These are phyloP conservation scores for Pecten maximus DNA, from an alignment of 2,888 invertebrate species.

Conservation along the genomic window DNA sequence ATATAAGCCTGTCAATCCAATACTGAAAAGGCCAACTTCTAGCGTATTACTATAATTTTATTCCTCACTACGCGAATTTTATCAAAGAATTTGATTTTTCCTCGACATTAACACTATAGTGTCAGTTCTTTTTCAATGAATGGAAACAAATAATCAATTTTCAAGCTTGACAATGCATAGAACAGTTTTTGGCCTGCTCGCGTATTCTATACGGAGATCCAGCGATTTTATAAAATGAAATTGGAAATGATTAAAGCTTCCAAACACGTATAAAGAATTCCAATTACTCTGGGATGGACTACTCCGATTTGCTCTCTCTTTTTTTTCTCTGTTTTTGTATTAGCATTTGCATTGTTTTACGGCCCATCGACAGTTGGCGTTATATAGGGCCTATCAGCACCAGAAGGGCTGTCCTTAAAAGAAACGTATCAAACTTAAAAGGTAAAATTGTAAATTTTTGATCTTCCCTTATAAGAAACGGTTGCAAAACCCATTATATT, in stretches of 20 bases:
- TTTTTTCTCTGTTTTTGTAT: neutral
- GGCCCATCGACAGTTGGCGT: too few species aligned
- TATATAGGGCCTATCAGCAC: too few species aligned
- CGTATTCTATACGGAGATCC: neutral
- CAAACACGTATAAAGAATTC: neutral
- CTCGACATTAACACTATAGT: neutral
- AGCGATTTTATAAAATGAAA: neutral
- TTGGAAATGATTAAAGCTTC: neutral
- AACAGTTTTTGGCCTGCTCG: neutral
- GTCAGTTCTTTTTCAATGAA: neutral
- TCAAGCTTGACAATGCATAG: neutral
- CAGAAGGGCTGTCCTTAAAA: too few species aligned
- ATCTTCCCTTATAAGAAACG: too few species aligned
- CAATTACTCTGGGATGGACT: neutral
- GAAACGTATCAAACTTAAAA: too few species aligned
- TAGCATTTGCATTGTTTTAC: too few species aligned
- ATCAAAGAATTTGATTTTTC: neutral
- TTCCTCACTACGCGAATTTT: neutral
- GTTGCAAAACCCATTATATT: too few species aligned
- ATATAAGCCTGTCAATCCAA: neutral
- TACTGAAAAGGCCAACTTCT: neutral
- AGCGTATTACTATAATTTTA: neutral
- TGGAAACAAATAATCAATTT: constrained; percentile 7
- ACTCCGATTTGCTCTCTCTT: neutral
- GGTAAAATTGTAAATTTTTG: too few species aligned